These are phyloP conservation scores for western clawed frog (Xenopus tropicalis) DNA, from an alignment of 2,113 vertebrate species.

Conservation along the genomic window DNA sequence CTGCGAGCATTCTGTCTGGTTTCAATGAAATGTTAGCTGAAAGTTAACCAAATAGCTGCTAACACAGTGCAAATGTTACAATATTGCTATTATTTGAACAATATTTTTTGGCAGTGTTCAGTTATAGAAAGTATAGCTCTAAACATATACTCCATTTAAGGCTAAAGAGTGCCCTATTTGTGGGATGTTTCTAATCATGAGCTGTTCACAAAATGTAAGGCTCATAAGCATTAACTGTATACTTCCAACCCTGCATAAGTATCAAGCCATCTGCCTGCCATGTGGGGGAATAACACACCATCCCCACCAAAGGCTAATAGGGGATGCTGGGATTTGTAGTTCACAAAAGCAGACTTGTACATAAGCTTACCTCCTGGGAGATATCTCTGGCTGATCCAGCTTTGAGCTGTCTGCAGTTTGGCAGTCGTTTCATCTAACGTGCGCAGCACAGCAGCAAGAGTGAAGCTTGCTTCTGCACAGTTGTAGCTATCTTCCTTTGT, in stretches of 20 bases:
- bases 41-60: background rate
- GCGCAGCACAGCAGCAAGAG: conserved; percentile 50
- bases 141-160: too few species aligned
- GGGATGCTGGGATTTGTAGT: too few species aligned
- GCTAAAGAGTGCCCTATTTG: too few species aligned
- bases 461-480: conserved; percentile 31
- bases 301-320: too few species aligned
- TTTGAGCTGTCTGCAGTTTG: conserved; percentile 60
- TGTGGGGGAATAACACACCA: too few species aligned
- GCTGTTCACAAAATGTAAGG: too few species aligned
- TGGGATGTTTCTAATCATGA: too few species aligned
- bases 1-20: background rate
- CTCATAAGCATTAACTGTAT: too few species aligned
- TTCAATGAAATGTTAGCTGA: background rate
- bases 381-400: conserved; percentile 55
- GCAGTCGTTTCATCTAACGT: conserved; percentile 62
- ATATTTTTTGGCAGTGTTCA: background rate
- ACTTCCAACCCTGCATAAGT: too few species aligned
- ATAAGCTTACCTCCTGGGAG: conserved; percentile 79
- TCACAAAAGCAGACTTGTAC: background rate
- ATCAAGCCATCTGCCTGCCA: too few species aligned
- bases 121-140: too few species aligned
- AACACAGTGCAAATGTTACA: background rate
- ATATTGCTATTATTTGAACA: background rate
- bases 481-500: conserved; percentile 22